These are phyloP conservation scores for Hirtodrosophila duncani DNA, from an alignment of 2,888 invertebrate species.

Conservation along the genomic window DNA sequence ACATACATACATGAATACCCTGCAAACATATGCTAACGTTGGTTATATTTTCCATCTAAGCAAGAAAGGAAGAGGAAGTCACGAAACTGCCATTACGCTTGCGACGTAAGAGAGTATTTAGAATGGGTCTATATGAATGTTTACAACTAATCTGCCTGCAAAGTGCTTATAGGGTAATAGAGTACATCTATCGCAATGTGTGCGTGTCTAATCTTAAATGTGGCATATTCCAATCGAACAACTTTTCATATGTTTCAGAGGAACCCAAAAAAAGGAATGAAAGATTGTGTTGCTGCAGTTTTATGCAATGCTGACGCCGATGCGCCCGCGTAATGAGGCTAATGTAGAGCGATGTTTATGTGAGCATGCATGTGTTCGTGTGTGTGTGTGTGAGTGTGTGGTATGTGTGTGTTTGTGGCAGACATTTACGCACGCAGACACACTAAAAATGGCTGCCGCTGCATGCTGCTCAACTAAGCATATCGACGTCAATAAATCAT, in stretches of 20 bases:
- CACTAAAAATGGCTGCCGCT: constrained; percentile 54
- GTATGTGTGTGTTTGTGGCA: constrained; percentile 4
- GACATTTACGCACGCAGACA: constrained; percentile 34
- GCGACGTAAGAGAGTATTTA: too few species aligned
- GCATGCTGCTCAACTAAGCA: constrained; percentile 74
- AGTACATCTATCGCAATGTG: constrained; percentile 5
- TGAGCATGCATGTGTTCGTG: background rate
- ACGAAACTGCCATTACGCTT: too few species aligned
- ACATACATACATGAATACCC: too few species aligned
- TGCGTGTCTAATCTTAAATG: constrained; percentile 59
- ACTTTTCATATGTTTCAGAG: constrained; percentile 31
- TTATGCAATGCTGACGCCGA: constrained; percentile 25
- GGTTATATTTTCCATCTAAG: too few species aligned
- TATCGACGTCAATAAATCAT: constrained; percentile 78
- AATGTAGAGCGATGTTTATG: constrained; percentile 33
- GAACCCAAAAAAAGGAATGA: constrained; percentile 11
- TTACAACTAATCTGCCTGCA: too few species aligned
- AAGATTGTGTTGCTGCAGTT: constrained; percentile 27
- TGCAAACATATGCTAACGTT: too few species aligned
- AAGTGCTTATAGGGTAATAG: too few species aligned
- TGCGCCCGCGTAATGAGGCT: constrained; percentile 57
- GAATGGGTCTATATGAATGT: too few species aligned
- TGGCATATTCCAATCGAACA: constrained; percentile 52
- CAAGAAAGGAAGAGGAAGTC: too few species aligned
- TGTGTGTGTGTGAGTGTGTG: background rate